Percentiles rank a stretch among this genome's conserved stretches.
Conservation (phyloP, 1,140 invertebrate species). For the Pinna nobilis region DNA sequence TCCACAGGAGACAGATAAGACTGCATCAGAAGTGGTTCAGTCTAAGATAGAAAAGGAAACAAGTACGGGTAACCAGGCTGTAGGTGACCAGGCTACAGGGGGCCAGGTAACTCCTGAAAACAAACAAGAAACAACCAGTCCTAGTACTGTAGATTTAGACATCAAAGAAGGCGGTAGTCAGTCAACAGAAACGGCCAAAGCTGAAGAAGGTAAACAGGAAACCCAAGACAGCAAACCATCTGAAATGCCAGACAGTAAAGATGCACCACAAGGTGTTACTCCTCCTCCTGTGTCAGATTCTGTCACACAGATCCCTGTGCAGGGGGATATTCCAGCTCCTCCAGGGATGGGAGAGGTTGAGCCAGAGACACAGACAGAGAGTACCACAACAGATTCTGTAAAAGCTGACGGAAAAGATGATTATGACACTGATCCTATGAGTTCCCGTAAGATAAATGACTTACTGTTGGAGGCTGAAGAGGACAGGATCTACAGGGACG, state of each 20-base stretch:
- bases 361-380: not conserved
- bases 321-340: not conserved
- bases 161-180: not conserved
- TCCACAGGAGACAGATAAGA: slow-evolving; percentile 2
- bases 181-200: not conserved
- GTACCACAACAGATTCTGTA: not conserved
- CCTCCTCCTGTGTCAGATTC: slow-evolving; percentile 12
- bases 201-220: slow-evolving; percentile 3
- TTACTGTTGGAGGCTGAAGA: slow-evolving; percentile 50
- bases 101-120: no score
- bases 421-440: not conserved
- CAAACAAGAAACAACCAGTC: no score
- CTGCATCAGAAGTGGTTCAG: not conserved
- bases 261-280: not conserved
- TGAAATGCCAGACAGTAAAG: not conserved
- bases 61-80: no score
- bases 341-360: not conserved
- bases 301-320: slow-evolving; percentile 1
- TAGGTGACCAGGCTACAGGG: no score
- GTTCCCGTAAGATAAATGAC: slow-evolving; percentile 49
- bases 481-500: slow-evolving; percentile 33
- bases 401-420: slow-evolving; percentile 7
- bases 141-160: no score
- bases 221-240: not conserved
- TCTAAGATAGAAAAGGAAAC: not conserved